Evolutionary conservation across 2,113 vertebrate genomes (phyloP).

Genomic region (Terrapene triunguis): DNA sequence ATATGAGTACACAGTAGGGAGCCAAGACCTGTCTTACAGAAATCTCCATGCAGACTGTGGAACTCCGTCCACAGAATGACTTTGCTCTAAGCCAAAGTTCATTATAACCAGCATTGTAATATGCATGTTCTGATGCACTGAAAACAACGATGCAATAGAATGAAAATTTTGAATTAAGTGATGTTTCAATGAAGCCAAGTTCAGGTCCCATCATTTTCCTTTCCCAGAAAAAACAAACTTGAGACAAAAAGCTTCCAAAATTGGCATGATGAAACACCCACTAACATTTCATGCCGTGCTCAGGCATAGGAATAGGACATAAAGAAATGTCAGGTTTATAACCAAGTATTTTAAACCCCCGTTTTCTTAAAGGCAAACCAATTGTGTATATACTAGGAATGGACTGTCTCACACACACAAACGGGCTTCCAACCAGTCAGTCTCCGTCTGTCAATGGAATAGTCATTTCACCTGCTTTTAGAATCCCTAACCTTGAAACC

Average conservation of each 20-base stretch:
- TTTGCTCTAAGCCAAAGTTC: neutral
- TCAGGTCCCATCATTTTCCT: constrained; percentile 37
- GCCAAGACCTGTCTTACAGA: neutral
- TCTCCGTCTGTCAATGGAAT: neutral
- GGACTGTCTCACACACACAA: constrained; percentile 30
- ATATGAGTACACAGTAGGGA: neutral
- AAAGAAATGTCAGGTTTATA: constrained; percentile 53
- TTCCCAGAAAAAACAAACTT: constrained; percentile 15
- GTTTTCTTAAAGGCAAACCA: constrained; percentile 49
- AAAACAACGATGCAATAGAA: no score
- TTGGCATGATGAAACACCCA: neutral
- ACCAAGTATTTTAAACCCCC: constrained; percentile 48
- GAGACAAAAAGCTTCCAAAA: neutral
- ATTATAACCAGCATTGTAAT: neutral
- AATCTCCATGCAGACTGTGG: neutral
- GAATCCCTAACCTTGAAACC: neutral
- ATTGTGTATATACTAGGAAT: constrained; percentile 25
- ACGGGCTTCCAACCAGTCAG: constrained; percentile 12
- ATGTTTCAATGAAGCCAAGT: constrained; percentile 1
- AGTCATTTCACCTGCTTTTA: constrained; percentile 47
- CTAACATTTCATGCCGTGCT: constrained; percentile 30
- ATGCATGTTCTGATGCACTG: neutral
- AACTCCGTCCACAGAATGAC: neutral
- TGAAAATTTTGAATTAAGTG: neutral
- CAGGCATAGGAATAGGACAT: accelerated